Percentiles rank a stretch among this genome's conserved stretches.
phyloP scores from a whole-genome alignment of 2,113 vertebrate species.

The Aspiorhynchus laticeps region DNA sequence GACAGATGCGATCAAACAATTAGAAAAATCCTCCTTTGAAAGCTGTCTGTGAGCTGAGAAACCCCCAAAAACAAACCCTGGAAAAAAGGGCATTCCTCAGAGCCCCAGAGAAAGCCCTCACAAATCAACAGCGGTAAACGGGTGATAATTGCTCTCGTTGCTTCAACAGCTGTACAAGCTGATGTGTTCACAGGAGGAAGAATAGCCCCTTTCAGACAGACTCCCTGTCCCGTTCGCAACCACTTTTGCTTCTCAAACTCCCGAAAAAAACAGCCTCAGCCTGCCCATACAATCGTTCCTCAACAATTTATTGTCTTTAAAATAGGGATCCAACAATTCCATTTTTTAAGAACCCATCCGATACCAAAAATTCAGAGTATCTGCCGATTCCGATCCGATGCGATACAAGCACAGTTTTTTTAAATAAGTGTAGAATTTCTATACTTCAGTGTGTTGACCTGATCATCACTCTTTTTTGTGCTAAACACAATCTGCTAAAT shows the following conservation, averaged over 20 bases:
- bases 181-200: slow-evolving; percentile 61
- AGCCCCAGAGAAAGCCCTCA: slow-evolving; percentile 39
- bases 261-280: slow-evolving; percentile 58
- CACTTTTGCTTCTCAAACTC: slow-evolving; percentile 44
- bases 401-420: too few species aligned
- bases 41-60: slow-evolving; percentile 10
- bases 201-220: slow-evolving; percentile 67
- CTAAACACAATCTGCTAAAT: too few species aligned
- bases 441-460: too few species aligned
- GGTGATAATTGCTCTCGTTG: slow-evolving; percentile 61
- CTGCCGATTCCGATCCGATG: too few species aligned
- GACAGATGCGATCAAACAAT: slow-evolving; percentile 66
- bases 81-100: slow-evolving; percentile 32
- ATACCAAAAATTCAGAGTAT: too few species aligned
- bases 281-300: slow-evolving; percentile 58
- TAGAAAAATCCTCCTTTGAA: slow-evolving; percentile 47
- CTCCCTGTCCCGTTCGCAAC: slow-evolving; percentile 4
- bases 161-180: slow-evolving; percentile 69
- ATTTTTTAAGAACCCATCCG: too few species aligned
- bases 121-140: slow-evolving; percentile 53
- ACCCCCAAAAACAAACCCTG: slow-evolving; percentile 45
- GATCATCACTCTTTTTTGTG: too few species aligned
- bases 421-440: too few species aligned
- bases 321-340: background rate
- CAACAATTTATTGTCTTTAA: slow-evolving; percentile 60